Evolutionary conservation across 2,113 vertebrate species (phyloP), one percentile per base, ranked within the genome.

Genomic region (Vulpes ferrilata): DNA sequence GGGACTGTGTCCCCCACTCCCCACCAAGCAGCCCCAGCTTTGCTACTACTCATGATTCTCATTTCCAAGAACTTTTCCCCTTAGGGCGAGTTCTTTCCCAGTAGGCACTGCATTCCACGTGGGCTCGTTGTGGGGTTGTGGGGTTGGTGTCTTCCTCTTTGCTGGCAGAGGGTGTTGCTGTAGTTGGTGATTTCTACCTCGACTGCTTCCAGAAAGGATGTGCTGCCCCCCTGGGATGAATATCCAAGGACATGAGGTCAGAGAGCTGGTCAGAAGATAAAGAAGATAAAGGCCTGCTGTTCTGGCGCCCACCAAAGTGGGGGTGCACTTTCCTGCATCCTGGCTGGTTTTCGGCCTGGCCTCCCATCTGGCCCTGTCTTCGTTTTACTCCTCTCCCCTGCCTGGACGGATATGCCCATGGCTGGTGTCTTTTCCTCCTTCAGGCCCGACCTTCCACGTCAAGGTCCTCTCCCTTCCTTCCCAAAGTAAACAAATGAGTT

Each of bases 1-100:
- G 43, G 83, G 43, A 7, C 83, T n/a, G 62, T 20, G 38, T 64
- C 19, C 32, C 59, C 15, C 20, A 5, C 15, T 32, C 73, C 6
- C 0, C 0, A 11, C 15, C 48, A 30, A 3, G 10, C 27, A 22
- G 2, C 53, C 13, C 35, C 22, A 22, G 57, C 81, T 67, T 64
- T 60, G 69, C 53, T 51, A 60, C 35, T 6, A 3, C 27, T 43
- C 30, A 4, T 11, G 38, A 19, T n/a, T 20, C 22, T 43, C 38
- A 17, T 30, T 64, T n/a, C 84, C 1, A 5, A 67, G 43, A 48
- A 4, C 13, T 23, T 19, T 57, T 20, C 20, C 7, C 9, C 13
- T 43, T 38, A 13, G 65, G 32, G 15, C 1, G 10, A n/a, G 25
- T 8, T 53, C 13, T 65, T 19, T 65, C 51, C 64, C n/a, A 16